Evolutionary conservation across 2,888 invertebrate species (phyloP), one percentile per base, ranked within the genome.

Genomic region (Drosophila demipolita): DNA sequence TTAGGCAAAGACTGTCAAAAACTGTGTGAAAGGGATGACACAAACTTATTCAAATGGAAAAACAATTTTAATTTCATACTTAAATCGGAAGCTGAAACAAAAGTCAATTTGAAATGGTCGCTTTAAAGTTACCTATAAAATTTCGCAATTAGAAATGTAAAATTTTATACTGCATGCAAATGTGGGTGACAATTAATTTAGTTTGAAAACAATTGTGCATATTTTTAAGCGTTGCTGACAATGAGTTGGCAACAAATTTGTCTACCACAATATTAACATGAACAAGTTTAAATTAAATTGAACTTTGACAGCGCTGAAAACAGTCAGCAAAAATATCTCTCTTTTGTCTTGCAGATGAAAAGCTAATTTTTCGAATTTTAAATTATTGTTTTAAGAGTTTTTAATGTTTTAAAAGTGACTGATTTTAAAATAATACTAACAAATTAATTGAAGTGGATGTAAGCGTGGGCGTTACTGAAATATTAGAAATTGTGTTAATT

Each of bases 111-210:
- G 70, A 42, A 62, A 35, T 38, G 42, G 38, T 36, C 29, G 55
- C 58, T 50, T 36, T 38, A 60, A 63, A 23, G 62, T 11, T 11
- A 50, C 45, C 36, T 15, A 15, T n/a, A 23, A 58, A 35, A 40
- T 50, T 53, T 55, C 15, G 26, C 11, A 15, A 17, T 20, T 33
- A 17, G 35, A 33, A 33, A 36, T 49, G 50, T 36, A 57, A 62
- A 66, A 61, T 26, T 54, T 61, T 29, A 11, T 73, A 77, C 50
- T 42, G 45, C 72, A 81, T 87, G 82, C 66, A 81, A 89, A 89
- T 83, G 66, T 75, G 49, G 77, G 68, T 77, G 77, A 87, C 79
- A 85, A 73, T 87, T 81, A 84, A 87, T 89, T 89, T 75, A 79
- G 73, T 83, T 87, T 73, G 79, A 55, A 77, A 89, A 85, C 82